phyloP scores from a whole-genome alignment of 2,113 vertebrate genomes.

The Athene noctua region DNA sequence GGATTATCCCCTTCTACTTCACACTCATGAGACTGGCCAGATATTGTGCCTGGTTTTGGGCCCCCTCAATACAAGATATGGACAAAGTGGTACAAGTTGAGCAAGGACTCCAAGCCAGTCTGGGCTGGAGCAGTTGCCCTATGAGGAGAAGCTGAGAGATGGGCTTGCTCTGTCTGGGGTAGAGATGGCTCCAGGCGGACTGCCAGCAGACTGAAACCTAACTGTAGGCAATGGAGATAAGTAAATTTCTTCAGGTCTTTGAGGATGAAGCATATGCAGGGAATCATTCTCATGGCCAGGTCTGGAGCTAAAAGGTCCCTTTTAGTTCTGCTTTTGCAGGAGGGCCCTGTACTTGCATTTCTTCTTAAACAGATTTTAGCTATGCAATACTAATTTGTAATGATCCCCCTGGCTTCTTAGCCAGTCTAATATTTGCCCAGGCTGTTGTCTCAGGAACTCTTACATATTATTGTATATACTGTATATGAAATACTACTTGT shows the following conservation, averaged over 20 bases:
- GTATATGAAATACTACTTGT: neutral
- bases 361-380: neutral
- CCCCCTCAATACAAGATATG: rapidly evolving
- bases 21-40: rapidly evolving
- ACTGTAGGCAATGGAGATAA: neutral
- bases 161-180: neutral
- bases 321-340: neutral
- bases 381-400: neutral
- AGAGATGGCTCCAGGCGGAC: neutral
- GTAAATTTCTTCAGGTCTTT: neutral
- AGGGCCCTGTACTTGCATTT: neutral
- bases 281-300: neutral
- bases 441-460: neutral
- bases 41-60: neutral
- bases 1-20: neutral
- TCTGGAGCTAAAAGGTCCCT: neutral
- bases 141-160: neutral
- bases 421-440: neutral
- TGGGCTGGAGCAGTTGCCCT: neutral
- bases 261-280: neutral
- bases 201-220: neutral
- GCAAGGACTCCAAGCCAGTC: neutral
- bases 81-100: neutral
- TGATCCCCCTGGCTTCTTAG: neutral
- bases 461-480: rapidly evolving